These are phyloP conservation scores for Acanthopagrus latus DNA, from an alignment of 2,797 vertebrate genomes.

Conservation along the genomic window DNA sequence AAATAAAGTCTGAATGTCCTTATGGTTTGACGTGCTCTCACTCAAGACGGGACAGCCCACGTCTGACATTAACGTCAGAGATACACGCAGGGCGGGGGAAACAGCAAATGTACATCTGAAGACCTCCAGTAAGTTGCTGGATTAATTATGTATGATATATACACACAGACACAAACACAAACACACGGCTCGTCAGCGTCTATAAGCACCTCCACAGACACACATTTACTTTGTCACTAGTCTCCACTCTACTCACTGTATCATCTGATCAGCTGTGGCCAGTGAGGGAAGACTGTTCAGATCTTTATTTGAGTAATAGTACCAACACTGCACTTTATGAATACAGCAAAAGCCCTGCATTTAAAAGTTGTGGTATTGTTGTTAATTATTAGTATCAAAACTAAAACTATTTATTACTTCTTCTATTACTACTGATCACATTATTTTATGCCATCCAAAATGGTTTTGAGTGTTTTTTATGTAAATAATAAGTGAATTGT, in stretches of 20 bases:
- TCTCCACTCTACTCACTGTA: conserved; percentile 1
- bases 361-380: neutral
- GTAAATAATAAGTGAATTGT: neutral
- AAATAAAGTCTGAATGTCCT: conserved; percentile 71
- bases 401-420: neutral
- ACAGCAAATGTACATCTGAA: conserved; percentile 37
- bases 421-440: too few species aligned
- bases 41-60: conserved; percentile 39
- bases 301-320: conserved; percentile 4
- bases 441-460: neutral
- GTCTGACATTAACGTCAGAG: conserved; percentile 46
- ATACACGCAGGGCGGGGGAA: conserved; percentile 29
- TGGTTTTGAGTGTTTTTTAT: too few species aligned
- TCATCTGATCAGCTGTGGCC: conserved; percentile 13
- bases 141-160: conserved; percentile 64
- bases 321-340: neutral
- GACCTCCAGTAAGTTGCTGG: conserved; percentile 43
- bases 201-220: conserved; percentile 31
- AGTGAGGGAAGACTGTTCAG: neutral
- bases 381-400: too few species aligned
- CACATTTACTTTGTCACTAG: conserved; percentile 26
- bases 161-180: conserved; percentile 50
- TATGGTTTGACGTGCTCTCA: conserved; percentile 51
- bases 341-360: neutral
- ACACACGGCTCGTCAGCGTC: conserved; percentile 29